Percentiles rank a stretch among this genome's conserved stretches.
Evolutionary conservation across 2,888 invertebrate species (phyloP).

Genomic region (Myopa testacea): DNA sequence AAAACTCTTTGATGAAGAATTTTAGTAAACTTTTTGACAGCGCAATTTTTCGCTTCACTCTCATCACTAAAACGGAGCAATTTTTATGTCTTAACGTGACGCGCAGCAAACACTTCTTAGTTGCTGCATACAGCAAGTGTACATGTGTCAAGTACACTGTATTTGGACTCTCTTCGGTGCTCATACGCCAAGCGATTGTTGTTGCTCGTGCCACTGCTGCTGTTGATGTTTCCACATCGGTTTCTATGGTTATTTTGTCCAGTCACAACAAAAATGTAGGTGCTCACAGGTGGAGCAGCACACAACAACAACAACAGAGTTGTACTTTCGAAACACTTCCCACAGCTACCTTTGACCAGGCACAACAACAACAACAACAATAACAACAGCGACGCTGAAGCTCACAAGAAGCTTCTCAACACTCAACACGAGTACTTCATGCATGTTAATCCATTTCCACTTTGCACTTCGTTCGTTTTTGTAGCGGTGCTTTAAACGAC

Average conservation of each 20-base stretch:
- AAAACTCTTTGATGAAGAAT: neutral
- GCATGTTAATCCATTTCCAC: no score
- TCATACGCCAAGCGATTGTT: constrained; percentile 9
- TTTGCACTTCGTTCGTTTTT: no score
- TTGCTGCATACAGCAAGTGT: neutral
- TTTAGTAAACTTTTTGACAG: constrained; percentile 1
- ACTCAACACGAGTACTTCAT: no score
- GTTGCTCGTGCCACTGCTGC: neutral
- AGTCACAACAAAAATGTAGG: constrained; percentile 14
- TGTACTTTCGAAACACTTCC: constrained; percentile 25
- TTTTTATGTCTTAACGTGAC: neutral
- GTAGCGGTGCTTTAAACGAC: no score
- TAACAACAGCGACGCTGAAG: no score
- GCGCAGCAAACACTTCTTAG: no score
- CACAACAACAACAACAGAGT: neutral
- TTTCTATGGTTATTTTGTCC: constrained; percentile 10
- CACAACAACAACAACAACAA: no score
- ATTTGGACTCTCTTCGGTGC: constrained; percentile 4
- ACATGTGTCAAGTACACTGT: neutral
- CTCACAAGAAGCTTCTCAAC: no score
- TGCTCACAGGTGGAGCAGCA: neutral
- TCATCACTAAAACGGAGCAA: constrained; percentile 1
- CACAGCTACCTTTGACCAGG: neutral
- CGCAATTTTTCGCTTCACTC: neutral
- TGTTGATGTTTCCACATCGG: neutral